Conservation (phyloP, 1,140 invertebrate species). For the Drosophila ironensis region DNA sequence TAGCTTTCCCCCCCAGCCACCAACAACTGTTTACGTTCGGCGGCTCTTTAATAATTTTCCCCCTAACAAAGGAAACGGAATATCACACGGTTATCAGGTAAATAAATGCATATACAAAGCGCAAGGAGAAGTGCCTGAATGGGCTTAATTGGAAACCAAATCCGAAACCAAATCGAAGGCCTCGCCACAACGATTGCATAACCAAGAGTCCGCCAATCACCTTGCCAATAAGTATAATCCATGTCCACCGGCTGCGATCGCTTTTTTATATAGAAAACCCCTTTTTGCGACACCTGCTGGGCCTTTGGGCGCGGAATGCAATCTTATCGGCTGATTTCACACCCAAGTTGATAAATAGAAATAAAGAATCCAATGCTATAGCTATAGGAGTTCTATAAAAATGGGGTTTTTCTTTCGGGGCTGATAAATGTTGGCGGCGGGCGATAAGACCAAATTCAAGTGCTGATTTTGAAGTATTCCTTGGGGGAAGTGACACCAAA, state of each 20-base stretch:
- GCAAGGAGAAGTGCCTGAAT: background rate
- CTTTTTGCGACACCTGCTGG: conserved; percentile 22
- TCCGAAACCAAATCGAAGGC: conserved; percentile 22
- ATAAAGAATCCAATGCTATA: background rate
- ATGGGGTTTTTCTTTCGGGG: conserved; percentile 9
- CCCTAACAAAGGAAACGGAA: background rate
- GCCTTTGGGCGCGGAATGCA: conserved; percentile 41
- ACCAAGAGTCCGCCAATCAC: conserved; percentile 23
- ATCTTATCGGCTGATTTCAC: conserved; percentile 55
- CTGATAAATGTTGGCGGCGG: conserved; percentile 13
- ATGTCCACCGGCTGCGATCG: conserved; percentile 37
- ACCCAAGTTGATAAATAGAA: conserved; percentile 11
- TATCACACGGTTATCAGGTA: conserved; percentile 16
- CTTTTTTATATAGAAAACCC: background rate
- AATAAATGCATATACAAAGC: conserved; percentile 4
- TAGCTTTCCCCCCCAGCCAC: conserved; percentile 16
- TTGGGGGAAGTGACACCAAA: background rate
- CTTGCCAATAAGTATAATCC: conserved; percentile 12
- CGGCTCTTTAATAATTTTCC: conserved; percentile 23
- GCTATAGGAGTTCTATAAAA: conserved; percentile 1
- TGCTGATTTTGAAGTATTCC: background rate
- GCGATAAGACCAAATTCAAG: background rate
- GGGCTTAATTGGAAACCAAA: conserved; percentile 13
- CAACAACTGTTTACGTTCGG: conserved; percentile 18
- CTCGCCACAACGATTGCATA: conserved; percentile 22